These are phyloP conservation scores for Zygogramma bicolorata DNA, from an alignment of 2,888 invertebrate genomes.

Conservation along the genomic window DNA sequence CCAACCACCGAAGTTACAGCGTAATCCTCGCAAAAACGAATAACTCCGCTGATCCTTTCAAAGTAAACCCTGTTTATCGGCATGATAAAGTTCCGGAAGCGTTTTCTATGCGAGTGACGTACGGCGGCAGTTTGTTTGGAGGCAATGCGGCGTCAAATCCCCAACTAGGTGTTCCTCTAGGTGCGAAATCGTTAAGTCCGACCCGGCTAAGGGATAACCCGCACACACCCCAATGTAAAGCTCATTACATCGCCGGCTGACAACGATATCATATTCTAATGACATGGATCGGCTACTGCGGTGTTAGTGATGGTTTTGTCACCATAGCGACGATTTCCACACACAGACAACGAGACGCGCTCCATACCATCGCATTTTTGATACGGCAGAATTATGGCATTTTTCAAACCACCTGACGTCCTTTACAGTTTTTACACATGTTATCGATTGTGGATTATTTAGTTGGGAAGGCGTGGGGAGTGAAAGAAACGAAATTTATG, in stretches of 20 bases:
- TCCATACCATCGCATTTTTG: slow-evolving; percentile 8
- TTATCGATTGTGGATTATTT: too few species aligned
- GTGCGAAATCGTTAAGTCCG: slow-evolving; percentile 22
- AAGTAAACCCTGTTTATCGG: slow-evolving; percentile 10
- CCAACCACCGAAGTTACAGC: neutral
- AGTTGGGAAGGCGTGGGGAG: too few species aligned
- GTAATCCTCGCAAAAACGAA: slow-evolving; percentile 4
- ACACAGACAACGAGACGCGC: slow-evolving; percentile 30
- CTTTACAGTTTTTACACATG: too few species aligned
- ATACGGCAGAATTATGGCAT: slow-evolving; percentile 3
- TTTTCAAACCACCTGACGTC: neutral
- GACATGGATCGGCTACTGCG: slow-evolving; percentile 54
- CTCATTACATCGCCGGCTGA: slow-evolving; percentile 50
- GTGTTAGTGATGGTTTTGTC: slow-evolving; percentile 42
- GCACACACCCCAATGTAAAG: slow-evolving; percentile 4
- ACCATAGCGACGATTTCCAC: slow-evolving; percentile 40
- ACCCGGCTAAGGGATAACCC: slow-evolving; percentile 5
- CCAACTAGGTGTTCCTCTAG: slow-evolving; percentile 14
- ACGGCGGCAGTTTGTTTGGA: slow-evolving; percentile 11
- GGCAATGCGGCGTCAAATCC: slow-evolving; percentile 6
- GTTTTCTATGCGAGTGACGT: slow-evolving; percentile 12
- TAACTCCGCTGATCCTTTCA: neutral
- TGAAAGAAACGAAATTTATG: too few species aligned
- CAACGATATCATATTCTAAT: slow-evolving; percentile 63
- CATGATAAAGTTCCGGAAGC: slow-evolving; percentile 10